phyloP scores from a whole-genome alignment of 2,797 vertebrate genomes.

The Galago senegalensis region DNA sequence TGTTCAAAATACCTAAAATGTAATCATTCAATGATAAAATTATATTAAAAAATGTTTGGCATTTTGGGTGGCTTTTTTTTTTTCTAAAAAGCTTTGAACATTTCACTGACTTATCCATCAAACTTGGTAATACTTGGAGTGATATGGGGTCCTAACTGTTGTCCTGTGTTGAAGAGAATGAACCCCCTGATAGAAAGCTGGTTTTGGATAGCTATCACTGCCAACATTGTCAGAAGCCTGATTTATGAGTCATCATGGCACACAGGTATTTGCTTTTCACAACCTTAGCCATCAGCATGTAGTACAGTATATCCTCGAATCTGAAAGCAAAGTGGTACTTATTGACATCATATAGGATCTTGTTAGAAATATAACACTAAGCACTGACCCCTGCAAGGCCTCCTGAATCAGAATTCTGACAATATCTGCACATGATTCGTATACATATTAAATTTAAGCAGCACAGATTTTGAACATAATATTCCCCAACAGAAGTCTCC shows the following conservation, averaged over 20 bases:
- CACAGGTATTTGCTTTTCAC: not conserved
- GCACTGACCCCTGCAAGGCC: not conserved
- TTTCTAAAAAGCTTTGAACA: conserved; percentile 53
- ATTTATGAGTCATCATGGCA: not conserved
- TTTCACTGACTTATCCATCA: not conserved
- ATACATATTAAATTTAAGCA: not conserved
- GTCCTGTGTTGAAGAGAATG: not conserved
- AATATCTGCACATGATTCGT: not conserved
- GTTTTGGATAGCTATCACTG: not conserved
- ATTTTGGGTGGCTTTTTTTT: conserved; percentile 34
- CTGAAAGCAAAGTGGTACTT: conserved; percentile 31
- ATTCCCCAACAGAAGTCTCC: not conserved
- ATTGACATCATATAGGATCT: not conserved
- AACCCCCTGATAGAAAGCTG: not conserved
- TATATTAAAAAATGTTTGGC: conserved; percentile 34
- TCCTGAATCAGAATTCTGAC: conserved; percentile 21
- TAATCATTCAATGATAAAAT: conserved; percentile 51
- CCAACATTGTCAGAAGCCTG: not conserved
- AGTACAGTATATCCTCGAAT: not conserved
- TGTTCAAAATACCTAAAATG: conserved; percentile 52
- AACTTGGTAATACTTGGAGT: not conserved
- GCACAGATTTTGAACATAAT: not conserved
- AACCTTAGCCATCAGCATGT: not conserved
- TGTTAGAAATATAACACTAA: conserved; percentile 6
- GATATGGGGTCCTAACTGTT: conserved; percentile 37